These are phyloP conservation scores for Eumacrocentrus americanus DNA, from an alignment of 2,888 invertebrate species.

Conservation along the genomic window DNA sequence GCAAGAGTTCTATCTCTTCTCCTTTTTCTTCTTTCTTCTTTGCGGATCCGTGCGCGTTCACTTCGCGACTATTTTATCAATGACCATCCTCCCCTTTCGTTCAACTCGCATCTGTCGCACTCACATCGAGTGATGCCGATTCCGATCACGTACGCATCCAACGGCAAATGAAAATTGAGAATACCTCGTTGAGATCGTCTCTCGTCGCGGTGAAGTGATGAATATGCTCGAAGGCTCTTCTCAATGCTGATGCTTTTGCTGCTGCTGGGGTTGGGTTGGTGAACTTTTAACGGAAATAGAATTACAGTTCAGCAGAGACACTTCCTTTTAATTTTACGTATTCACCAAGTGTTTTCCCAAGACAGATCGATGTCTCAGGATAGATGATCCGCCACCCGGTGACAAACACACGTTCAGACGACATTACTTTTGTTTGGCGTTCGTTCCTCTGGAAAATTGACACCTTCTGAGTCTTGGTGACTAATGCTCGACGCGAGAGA, in stretches of 20 bases:
- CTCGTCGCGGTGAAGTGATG: slow-evolving; percentile 16
- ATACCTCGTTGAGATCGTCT: slow-evolving; percentile 35
- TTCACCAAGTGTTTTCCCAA: neutral
- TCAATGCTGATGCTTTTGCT: too few relatives aligned
- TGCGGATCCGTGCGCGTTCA: slow-evolving; percentile 6
- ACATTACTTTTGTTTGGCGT: slow-evolving; percentile 8
- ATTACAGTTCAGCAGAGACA: slow-evolving; percentile 8
- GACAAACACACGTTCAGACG: slow-evolving; percentile 15
- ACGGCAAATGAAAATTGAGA: slow-evolving; percentile 47
- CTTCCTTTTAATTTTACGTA: neutral
- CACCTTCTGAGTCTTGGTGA: neutral
- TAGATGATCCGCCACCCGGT: slow-evolving; percentile 3
- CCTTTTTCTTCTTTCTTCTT: slow-evolving; percentile 7
- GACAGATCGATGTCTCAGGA: slow-evolving; percentile 7
- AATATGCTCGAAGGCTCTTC: slow-evolving; percentile 13
- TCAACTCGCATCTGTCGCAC: slow-evolving; percentile 31
- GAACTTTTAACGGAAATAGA: slow-evolving; percentile 15
- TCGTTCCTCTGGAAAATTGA: slow-evolving; percentile 5
- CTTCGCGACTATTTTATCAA: slow-evolving; percentile 33
- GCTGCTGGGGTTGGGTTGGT: too few relatives aligned
- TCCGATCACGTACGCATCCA: slow-evolving; percentile 46
- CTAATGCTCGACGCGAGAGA: neutral
- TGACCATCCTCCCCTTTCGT: slow-evolving; percentile 34
- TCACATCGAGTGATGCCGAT: slow-evolving; percentile 31
- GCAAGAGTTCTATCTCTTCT: slow-evolving; percentile 24